phyloP scores from a whole-genome alignment of 1,140 invertebrate genomes.

The Aethina tumida region DNA sequence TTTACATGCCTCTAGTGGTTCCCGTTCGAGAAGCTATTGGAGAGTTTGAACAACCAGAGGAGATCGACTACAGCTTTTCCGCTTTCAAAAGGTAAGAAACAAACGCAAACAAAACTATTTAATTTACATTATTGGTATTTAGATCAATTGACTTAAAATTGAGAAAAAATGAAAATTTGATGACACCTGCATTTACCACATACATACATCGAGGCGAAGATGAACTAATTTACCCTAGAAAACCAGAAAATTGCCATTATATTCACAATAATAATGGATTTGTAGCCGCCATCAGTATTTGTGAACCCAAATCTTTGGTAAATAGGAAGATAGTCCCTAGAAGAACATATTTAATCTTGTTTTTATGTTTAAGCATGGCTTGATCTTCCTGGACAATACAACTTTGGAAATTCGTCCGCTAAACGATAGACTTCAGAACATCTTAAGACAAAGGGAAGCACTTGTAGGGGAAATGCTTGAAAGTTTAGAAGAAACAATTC shows the following conservation, averaged over 20 bases:
- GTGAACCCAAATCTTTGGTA: slow-evolving; percentile 38
- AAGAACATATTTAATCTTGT: slow-evolving; percentile 4
- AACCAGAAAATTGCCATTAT: slow-evolving; percentile 40
- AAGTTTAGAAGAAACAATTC: slow-evolving; percentile 23
- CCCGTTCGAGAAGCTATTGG: slow-evolving; percentile 6
- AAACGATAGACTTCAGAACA: slow-evolving; percentile 26
- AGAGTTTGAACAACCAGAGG: slow-evolving; percentile 8
- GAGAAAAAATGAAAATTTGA: slow-evolving; percentile 39
- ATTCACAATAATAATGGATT: slow-evolving; percentile 36
- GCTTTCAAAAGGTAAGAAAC: slow-evolving; percentile 27
- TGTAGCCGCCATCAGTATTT: slow-evolving; percentile 44
- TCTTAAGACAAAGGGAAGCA: slow-evolving; percentile 27
- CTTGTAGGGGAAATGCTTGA: slow-evolving; percentile 19
- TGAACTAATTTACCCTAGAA: slow-evolving; percentile 22
- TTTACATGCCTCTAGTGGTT: slow-evolving; percentile 21
- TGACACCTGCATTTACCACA: slow-evolving; percentile 38
- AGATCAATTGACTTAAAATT: slow-evolving; percentile 37
- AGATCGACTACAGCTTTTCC: slow-evolving; percentile 23
- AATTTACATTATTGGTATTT: slow-evolving; percentile 12
- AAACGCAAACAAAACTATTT: background rate
- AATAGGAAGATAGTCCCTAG: slow-evolving; percentile 17
- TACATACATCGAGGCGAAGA: slow-evolving; percentile 34
- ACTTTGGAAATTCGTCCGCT: slow-evolving; percentile 56
- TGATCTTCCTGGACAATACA: slow-evolving; percentile 51
- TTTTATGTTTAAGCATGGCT: slow-evolving; percentile 40